These are phyloP conservation scores for Brienomyrus brachyistius DNA, from an alignment of 2,113 vertebrate species.

Conservation along the genomic window DNA sequence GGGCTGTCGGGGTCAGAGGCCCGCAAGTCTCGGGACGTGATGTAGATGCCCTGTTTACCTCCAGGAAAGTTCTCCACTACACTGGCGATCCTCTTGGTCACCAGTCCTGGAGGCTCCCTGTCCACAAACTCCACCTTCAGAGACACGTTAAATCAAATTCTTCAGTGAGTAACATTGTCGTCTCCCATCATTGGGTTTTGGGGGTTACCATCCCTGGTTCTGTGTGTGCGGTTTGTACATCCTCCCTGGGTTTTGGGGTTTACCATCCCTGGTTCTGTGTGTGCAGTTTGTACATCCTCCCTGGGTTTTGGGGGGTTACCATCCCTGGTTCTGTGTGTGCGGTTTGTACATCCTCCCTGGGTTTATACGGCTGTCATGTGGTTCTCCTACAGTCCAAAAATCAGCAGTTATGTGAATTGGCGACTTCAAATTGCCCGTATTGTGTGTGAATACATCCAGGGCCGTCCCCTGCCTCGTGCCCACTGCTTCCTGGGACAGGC, in stretches of 20 bases:
- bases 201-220: background rate
- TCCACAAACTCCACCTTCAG: constrained; percentile 53
- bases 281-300: background rate
- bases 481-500: background rate
- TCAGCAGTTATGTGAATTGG: background rate
- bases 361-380: background rate
- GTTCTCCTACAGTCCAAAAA: background rate
- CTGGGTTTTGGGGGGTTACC: background rate
- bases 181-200: background rate
- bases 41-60: constrained; percentile 36
- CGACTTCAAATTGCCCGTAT: background rate
- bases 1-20: constrained; percentile 47
- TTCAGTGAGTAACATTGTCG: background rate
- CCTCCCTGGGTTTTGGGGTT: background rate
- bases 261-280: background rate
- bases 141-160: constrained; percentile 1
- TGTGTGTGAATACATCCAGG: background rate
- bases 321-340: background rate
- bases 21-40: constrained; percentile 48
- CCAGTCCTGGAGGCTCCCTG: constrained; percentile 47
- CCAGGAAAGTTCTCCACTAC: constrained; percentile 41
- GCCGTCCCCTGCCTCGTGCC: background rate
- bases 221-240: background rate
- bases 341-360: background rate
- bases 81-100: constrained; percentile 43